Base-by-base conservation (phyloP, 2,113 vertebrate genomes). In the Cynoglossus semilaevis region DNA sequence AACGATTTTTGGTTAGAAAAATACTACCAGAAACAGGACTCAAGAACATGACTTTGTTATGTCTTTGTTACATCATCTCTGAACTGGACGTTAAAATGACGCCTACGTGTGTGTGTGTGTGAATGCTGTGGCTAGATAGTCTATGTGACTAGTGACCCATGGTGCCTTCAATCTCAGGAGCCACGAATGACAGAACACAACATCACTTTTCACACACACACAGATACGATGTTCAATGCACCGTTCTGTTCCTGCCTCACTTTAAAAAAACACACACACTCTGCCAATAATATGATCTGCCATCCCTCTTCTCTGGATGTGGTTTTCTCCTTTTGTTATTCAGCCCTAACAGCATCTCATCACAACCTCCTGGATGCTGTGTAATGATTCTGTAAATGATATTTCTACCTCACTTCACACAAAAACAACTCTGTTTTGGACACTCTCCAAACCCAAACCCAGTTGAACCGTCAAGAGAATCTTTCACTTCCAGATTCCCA, bases 161-260 rank as follows among this genome's bases (percentile, higher is more conserved):
- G 67, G 55, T 67, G 70, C 68, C 72, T 66, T 82, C 72, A 63
- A 79, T 76, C 64, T 71, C 76, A 65, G 41, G 15, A 37, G 36
- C 29, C 70, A 66, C 34, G 56, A 44, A 17, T 79, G 75, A 74
- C 41, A 51, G 73, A 74, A 54, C 70, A 48, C 18, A 41, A 36
- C 48, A 58, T 65, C 65, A 59, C 47, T 41, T 36, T 43, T 13
- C 15, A 29, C 44, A 41, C 36, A 38, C 40, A 58, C 35, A 58
- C 18, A 45, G n/a, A 22, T 29, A 41, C 38, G 42, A 57, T 48
- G 22, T 38, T 55, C 8, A n/a, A 46, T 17, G n/a, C 48, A 38
- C 68, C 64, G 16, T 52, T 48, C 49, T 47, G 37, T 13, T 57
- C 42, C 38, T 9, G 42, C 63, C 38, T 13, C 34, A n/a, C 56